Percentiles rank a stretch among this genome's conserved stretches.
Conservation (phyloP, 2,888 invertebrate species). For the Altica lythri region DNA sequence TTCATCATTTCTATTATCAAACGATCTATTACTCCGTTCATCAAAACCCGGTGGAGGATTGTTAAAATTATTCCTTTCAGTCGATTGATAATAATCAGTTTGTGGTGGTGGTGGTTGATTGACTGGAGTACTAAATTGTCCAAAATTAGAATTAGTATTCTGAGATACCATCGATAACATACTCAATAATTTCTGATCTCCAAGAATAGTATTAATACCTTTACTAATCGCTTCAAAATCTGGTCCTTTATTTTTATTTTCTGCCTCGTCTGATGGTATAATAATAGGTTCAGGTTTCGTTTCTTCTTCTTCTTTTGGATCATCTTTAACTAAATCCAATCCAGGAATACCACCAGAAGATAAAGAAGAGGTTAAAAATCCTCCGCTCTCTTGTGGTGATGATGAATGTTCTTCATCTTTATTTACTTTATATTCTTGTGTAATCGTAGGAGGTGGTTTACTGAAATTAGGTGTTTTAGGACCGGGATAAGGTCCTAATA, state of each 20-base stretch:
- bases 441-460: conserved; percentile 44
- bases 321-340: conserved; percentile 68
- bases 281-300: too few species aligned
- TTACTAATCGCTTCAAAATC: conserved; percentile 66
- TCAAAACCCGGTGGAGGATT: too few species aligned
- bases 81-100: too few species aligned
- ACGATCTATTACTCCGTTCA: too few species aligned
- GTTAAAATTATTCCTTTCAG: too few species aligned
- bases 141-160: too few species aligned
- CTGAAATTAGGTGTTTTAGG: conserved; percentile 16
- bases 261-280: too few species aligned
- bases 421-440: too few species aligned
- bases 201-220: conserved; percentile 66
- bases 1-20: too few species aligned
- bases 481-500: conserved; percentile 27
- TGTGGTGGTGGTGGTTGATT: too few species aligned
- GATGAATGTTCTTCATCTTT: conserved; percentile 24
- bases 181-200: conserved; percentile 67
- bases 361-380: conserved; percentile 37
- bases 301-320: conserved; percentile 40
- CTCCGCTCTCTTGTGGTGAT: too few species aligned
- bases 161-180: conserved; percentile 61
- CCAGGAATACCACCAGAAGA: conserved; percentile 70
- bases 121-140: too few species aligned
- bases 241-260: conserved; percentile 53